phyloP scores from a whole-genome alignment of 2,113 vertebrate genomes.

The Oreochromis spilurus region DNA sequence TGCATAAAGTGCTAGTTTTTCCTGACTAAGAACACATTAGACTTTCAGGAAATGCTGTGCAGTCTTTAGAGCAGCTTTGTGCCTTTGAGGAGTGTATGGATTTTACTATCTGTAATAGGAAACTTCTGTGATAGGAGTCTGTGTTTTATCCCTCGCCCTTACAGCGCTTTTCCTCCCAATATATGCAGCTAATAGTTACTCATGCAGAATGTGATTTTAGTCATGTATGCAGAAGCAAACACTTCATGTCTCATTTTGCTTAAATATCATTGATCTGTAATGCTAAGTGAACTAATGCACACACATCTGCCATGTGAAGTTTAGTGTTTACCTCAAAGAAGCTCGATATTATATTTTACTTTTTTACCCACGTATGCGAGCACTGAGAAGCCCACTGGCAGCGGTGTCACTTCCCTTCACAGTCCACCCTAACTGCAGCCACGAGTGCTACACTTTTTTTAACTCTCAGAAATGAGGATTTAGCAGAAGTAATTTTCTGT shows the following conservation, averaged over 20 bases:
- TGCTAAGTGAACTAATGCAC: not conserved
- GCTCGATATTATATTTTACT: not conserved
- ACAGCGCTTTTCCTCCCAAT: not conserved
- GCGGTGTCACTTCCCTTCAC: not conserved
- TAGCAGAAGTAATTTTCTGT: not conserved
- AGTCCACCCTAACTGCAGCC: not conserved
- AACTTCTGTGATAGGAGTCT: not conserved
- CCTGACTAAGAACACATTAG: not conserved
- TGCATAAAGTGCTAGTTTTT: not conserved
- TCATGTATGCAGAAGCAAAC: not conserved
- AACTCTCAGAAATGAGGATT: not conserved
- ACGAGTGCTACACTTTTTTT: not conserved
- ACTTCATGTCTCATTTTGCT: not conserved
- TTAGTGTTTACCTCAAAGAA: not conserved
- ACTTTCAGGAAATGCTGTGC: not conserved
- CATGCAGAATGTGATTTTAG: not conserved
- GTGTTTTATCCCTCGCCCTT: not conserved
- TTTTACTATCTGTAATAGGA: constrained; percentile 8
- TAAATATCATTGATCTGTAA: not conserved
- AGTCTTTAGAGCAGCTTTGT: not conserved
- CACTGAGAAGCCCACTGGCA: not conserved
- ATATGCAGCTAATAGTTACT: not conserved
- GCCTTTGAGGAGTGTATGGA: not conserved
- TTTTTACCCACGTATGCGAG: not conserved
- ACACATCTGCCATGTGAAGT: not conserved